phyloP scores from a whole-genome alignment of 2,797 vertebrate genomes.

The Hyperoplus lanceolatus region DNA sequence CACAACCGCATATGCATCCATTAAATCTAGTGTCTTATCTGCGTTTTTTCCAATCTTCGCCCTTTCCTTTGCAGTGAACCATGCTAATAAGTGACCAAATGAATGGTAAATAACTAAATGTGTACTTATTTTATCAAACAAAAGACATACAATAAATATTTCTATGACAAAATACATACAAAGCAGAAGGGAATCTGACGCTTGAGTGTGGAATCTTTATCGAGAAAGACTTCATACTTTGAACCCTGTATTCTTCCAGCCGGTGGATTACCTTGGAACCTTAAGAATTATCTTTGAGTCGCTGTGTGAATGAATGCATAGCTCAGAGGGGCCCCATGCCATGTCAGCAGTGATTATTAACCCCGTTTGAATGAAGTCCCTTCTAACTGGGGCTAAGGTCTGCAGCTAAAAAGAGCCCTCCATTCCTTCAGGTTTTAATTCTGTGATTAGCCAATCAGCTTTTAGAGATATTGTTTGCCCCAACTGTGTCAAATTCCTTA shows the following conservation, averaged over 20 bases:
- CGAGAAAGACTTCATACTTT: constrained; percentile 48
- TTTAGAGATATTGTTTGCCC: constrained; percentile 19
- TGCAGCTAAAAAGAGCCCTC: constrained; percentile 54
- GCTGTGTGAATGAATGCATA: constrained; percentile 54
- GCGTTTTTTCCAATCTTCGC: constrained; percentile 1
- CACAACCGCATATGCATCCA: neutral
- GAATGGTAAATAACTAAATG: too few species aligned
- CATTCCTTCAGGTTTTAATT: constrained; percentile 36
- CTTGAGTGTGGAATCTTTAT: constrained; percentile 14
- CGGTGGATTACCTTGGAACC: constrained; percentile 52
- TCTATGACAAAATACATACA: too few species aligned
- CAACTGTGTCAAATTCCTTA: neutral
- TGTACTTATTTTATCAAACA: neutral
- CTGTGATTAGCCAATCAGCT: constrained; percentile 27
- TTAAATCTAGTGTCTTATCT: neutral
- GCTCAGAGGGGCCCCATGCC: constrained; percentile 59
- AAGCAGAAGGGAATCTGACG: neutral
- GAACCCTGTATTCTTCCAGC: constrained; percentile 44
- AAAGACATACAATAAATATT: neutral
- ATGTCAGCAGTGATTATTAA: constrained; percentile 66
- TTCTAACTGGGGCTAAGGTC: constrained; percentile 45
- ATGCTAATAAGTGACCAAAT: too few species aligned
- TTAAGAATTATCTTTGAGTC: constrained; percentile 48
- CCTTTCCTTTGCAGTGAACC: neutral
- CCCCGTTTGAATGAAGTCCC: constrained; percentile 44